These are phyloP conservation scores for Folsomia manolachei DNA, from an alignment of 2,888 invertebrate species.

Conservation along the genomic window DNA sequence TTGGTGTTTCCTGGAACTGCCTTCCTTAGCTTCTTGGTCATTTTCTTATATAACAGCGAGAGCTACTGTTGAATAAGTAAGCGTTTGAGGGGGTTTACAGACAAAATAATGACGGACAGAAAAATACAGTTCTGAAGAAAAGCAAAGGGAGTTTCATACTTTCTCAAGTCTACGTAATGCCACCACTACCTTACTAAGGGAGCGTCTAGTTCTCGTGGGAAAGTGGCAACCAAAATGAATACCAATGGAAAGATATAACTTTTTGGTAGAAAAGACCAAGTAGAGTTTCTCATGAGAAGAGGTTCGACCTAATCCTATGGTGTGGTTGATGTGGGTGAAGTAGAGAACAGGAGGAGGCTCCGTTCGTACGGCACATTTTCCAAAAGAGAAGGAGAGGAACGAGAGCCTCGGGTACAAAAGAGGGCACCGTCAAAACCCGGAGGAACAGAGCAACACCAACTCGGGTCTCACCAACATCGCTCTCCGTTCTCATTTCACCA, in stretches of 20 bases:
- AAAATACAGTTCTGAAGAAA: background rate
- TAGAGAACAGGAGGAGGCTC: background rate
- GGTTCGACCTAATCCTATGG: too few relatives aligned
- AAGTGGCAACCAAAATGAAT: background rate
- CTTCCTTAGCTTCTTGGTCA: too few relatives aligned
- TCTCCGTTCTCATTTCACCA: background rate
- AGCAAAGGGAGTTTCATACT: background rate
- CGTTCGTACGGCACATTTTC: conserved; percentile 9
- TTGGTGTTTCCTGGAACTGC: too few relatives aligned
- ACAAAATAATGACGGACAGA: background rate
- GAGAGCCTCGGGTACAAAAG: conserved; percentile 5
- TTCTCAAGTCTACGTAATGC: background rate
- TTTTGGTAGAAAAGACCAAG: background rate
- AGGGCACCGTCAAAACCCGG: conserved; percentile 8
- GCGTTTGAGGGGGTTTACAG: background rate
- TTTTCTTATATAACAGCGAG: background rate
- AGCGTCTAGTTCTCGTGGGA: background rate
- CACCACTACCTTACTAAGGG: background rate
- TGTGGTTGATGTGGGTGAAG: background rate
- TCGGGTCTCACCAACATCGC: conserved; percentile 9
- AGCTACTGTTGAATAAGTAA: conserved; percentile 4
- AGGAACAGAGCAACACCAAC: conserved; percentile 18
- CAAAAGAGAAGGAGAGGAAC: background rate
- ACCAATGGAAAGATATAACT: background rate
- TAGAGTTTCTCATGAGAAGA: conserved; percentile 1